phyloP scores from a whole-genome alignment of 2,797 vertebrate genomes.

The Gephyroberyx darwinii region DNA sequence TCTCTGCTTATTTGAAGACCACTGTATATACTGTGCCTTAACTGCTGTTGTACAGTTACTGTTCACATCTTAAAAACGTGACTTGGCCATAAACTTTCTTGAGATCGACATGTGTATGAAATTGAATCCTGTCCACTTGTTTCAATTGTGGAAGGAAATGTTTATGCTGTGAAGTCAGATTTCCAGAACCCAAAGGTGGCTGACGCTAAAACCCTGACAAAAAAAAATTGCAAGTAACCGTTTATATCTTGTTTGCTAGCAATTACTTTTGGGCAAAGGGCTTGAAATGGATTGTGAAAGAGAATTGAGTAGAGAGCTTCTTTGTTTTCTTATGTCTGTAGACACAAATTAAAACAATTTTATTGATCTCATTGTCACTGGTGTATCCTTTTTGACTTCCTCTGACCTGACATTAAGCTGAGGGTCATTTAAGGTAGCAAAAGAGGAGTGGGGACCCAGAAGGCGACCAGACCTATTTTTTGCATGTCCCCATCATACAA shows the following conservation, averaged over 20 bases:
- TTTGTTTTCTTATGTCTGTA: no score
- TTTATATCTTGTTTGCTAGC: neutral
- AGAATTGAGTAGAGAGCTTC: no score
- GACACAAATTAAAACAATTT: no score
- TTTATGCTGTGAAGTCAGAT: neutral
- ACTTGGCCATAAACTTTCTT: neutral
- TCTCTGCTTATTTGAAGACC: neutral
- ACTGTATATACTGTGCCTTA: constrained; percentile 1
- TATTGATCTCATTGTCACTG: no score
- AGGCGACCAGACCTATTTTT: no score
- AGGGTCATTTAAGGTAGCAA: no score
- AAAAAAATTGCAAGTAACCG: neutral
- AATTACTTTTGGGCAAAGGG: no score
- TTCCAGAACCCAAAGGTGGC: neutral
- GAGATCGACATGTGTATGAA: neutral
- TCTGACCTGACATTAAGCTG: no score
- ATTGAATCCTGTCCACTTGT: neutral
- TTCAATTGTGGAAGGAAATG: neutral
- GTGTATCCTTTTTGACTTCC: no score
- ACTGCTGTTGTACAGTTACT: neutral
- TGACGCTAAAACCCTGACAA: neutral
- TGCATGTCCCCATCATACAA: no score
- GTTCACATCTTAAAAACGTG: neutral
- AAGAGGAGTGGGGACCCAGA: no score
- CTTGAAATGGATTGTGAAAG: no score